phyloP scores from a whole-genome alignment of 2,888 invertebrate genomes.

The Amiota mariae region DNA sequence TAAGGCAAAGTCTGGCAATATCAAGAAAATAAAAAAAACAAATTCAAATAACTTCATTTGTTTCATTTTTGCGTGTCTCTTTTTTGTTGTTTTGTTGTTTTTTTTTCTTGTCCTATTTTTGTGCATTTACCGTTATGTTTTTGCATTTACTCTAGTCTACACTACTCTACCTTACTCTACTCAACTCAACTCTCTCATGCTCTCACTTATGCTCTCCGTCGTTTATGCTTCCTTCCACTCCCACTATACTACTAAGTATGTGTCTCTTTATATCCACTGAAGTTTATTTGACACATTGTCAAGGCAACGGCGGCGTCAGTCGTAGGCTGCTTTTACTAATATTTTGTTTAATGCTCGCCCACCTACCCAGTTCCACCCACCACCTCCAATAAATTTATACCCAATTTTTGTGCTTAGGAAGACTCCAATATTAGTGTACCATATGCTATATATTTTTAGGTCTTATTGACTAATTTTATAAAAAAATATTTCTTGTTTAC shows the following conservation, averaged over 20 bases:
- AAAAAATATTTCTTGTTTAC: no score
- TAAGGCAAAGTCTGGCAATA: no score
- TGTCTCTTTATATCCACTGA: not conserved
- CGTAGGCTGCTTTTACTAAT: no score
- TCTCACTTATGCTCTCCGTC: not conserved
- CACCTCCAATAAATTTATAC: no score
- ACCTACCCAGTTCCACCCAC: no score
- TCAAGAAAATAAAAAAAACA: not conserved
- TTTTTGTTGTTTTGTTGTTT: slow-evolving; percentile 47
- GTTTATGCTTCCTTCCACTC: not conserved
- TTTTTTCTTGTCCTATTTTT: slow-evolving; percentile 37
- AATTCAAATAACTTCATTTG: slow-evolving; percentile 6
- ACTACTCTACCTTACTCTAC: not conserved
- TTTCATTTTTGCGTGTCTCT: not conserved
- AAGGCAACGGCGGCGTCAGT: slow-evolving; percentile 51
- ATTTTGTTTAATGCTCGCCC: no score
- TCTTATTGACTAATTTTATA: no score
- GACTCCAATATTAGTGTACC: no score
- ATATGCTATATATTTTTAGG: no score
- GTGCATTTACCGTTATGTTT: slow-evolving; percentile 17
- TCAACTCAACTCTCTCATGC: not conserved
- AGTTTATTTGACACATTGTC: slow-evolving; percentile 56
- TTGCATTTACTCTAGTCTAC: not conserved
- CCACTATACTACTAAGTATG: not conserved
- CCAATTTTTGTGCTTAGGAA: no score